Base-by-base conservation (phyloP, 1,140 invertebrate species). In the Halictus rubicundus region DNA sequence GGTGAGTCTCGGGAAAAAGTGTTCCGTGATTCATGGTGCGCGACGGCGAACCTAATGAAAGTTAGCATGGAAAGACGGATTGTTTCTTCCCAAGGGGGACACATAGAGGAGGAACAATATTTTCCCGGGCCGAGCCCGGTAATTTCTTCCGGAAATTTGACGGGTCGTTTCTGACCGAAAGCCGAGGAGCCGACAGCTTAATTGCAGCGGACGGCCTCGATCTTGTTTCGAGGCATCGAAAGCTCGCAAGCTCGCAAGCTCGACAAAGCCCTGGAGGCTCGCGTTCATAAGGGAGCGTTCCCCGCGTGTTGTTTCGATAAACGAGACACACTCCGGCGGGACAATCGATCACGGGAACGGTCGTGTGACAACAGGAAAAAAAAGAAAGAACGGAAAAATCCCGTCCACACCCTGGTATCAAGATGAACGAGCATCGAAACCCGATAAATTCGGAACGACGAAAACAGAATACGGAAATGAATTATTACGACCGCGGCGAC, bases 291-390 rank as follows among this genome's bases (percentile, higher is more conserved):
- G 19, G 64, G 6, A 23, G 64, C 14, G 42, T 32, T 32, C 27
- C 39, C 6, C 14, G 14, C 60, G 23, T 27, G 23, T 68, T 68
- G 46, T 68, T 54, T 54, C 49, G 46, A 68, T 68, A 54, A 68
- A 68, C 65, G 19, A 37, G 46, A 54, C 49, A 52, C 46, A 19
- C 32, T n/a, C 0, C 5, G 25, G 4, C 9, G 25, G 37, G 49
- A 37, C 49, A 54, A 52, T 68, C 66, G 66, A 68, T 68, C 66
- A 68, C 46, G 25, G 49, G 23, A 16, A 52, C 42, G n/a, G 23
- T 57, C 54, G 54, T 52, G 49, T 52, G 49, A 52, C 49, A 52
- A 57, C 54, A 57, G 59, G 8, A 12, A 7, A 64, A 39, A 39
- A 39, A 39, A 16, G 49, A n/a, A 64, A 27, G 61, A 63, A 6